These are phyloP conservation scores for Drosophila leontia DNA, from an alignment of 1,140 invertebrate genomes.

Conservation along the genomic window DNA sequence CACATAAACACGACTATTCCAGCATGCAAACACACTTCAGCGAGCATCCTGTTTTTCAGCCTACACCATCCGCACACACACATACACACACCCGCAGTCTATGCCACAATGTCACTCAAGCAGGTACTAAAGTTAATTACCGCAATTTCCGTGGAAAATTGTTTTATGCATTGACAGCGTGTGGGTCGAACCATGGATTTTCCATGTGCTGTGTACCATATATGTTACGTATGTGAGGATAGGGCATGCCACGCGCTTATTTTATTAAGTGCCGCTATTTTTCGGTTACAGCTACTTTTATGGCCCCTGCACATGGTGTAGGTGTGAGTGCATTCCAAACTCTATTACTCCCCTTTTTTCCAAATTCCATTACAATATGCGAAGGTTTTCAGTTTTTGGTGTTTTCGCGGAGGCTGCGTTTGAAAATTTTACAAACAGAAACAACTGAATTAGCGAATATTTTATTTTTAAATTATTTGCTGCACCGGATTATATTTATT, in stretches of 20 bases:
- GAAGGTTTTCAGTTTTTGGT: constrained; percentile 10
- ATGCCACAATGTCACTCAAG: constrained; percentile 74
- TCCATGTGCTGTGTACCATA: neutral
- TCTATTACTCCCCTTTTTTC: no score
- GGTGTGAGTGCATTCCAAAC: constrained; percentile 21
- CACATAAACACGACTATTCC: constrained; percentile 6
- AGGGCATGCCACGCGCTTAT: constrained; percentile 52
- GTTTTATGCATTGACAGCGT: constrained; percentile 79
- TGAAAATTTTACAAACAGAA: neutral
- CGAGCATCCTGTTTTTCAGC: constrained; percentile 43
- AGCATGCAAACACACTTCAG: constrained; percentile 26
- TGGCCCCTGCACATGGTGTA: constrained; percentile 42
- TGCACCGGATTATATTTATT: neutral
- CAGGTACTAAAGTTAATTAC: constrained; percentile 83
- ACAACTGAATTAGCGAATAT: constrained; percentile 6
- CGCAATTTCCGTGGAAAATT: constrained; percentile 81
- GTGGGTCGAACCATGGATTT: constrained; percentile 46
- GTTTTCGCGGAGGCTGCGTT: neutral
- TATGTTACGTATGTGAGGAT: constrained; percentile 1
- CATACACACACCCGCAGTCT: constrained; percentile 13
- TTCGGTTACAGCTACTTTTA: constrained; percentile 68
- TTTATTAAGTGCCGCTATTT: constrained; percentile 76
- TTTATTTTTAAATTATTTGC: constrained; percentile 5
- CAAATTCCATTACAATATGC: constrained; percentile 17
- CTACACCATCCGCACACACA: constrained; percentile 9